Percentiles rank a stretch among this genome's conserved stretches.
These are phyloP conservation scores for Watersipora subatra DNA, from an alignment of 1,140 invertebrate genomes.

Conservation along the genomic window DNA sequence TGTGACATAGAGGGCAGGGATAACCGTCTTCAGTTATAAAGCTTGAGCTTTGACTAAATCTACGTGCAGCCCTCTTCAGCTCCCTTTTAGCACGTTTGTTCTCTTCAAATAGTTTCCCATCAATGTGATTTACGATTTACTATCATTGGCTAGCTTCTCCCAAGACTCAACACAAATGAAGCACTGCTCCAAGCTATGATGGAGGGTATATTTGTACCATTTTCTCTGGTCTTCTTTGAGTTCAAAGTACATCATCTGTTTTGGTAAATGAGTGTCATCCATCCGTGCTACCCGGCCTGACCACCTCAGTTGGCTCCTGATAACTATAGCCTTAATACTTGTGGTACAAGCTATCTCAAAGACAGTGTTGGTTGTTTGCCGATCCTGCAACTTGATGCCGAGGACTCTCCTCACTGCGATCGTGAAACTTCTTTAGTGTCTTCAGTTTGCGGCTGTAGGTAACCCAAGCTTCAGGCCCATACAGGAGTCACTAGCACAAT, in stretches of 20 bases:
- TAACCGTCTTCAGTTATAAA: neutral
- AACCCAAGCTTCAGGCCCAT: conserved; percentile 7
- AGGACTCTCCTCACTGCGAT: neutral
- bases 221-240: conserved; percentile 3
- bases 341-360: neutral
- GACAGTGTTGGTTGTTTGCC: neutral
- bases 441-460: conserved; percentile 2
- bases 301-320: neutral
- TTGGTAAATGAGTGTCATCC: conserved; percentile 6
- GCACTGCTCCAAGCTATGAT: conserved; percentile 2
- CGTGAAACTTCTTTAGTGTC: conserved; percentile 1
- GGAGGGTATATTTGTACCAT: neutral
- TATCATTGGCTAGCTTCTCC: neutral
- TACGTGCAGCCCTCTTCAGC: neutral
- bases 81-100: neutral
- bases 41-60: neutral
- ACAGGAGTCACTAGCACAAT: conserved; percentile 6
- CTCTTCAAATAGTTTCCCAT: neutral
- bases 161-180: neutral
- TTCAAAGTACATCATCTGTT: conserved; percentile 7
- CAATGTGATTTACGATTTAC: neutral
- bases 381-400: neutral
- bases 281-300: conserved; percentile 8
- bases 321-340: neutral
- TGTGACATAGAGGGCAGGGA: neutral